Evolutionary conservation across 2,113 vertebrate species (phyloP).

Genomic region (Lepidothrix coronata): DNA sequence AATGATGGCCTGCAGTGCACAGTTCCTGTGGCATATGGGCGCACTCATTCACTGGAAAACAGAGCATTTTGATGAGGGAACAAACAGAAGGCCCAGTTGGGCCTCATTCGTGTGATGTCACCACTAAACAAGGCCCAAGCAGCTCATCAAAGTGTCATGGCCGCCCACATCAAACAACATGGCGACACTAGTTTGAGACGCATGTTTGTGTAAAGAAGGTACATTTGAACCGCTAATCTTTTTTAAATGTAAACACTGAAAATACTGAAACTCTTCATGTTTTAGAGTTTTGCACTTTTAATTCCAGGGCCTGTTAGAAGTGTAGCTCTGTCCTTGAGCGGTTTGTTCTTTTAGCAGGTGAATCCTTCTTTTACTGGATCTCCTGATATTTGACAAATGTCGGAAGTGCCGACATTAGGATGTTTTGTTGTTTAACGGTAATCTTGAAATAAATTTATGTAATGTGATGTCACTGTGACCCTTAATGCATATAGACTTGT

Average conservation of each 20-base stretch:
- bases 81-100: neutral
- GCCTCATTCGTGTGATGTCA: accelerated
- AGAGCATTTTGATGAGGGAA: accelerated
- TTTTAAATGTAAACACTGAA: neutral
- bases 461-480: neutral
- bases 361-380: neutral
- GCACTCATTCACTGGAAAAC: accelerated
- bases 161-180: neutral
- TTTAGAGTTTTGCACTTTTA: accelerated
- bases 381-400: neutral
- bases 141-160: neutral
- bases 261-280: accelerated
- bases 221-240: accelerated
- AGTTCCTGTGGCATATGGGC: accelerated
- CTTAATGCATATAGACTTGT: accelerated
- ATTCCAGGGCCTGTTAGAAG: neutral
- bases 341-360: neutral
- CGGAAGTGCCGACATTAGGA: neutral
- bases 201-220: neutral
- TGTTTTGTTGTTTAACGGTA: neutral
- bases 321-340: neutral
- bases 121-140: neutral
- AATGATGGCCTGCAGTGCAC: accelerated
- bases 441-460: accelerated
- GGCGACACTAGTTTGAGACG: neutral